Conservation (phyloP, 1,140 invertebrate species). For the Aplysia californica region DNA sequence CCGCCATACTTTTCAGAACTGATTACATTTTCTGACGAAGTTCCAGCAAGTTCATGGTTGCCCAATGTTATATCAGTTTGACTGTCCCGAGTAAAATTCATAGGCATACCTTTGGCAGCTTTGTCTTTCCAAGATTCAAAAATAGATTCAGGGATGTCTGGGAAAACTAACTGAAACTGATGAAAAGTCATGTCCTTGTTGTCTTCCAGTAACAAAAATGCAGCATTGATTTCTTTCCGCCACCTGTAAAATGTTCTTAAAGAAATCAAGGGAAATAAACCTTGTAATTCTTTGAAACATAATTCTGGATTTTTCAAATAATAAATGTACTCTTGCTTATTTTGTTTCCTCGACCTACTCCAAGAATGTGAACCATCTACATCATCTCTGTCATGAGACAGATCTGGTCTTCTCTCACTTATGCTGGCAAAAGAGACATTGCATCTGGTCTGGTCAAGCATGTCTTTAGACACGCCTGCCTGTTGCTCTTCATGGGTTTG, state of each 20-base stretch:
- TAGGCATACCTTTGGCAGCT: not conserved
- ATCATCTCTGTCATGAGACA: conserved; percentile 19
- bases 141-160: conserved; percentile 32
- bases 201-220: conserved; percentile 20
- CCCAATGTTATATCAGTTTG: too few species aligned
- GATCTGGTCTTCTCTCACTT: not conserved
- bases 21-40: not conserved
- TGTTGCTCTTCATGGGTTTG: not conserved
- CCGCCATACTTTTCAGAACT: too few species aligned
- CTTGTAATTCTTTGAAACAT: conserved; percentile 17
- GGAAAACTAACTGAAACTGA: conserved; percentile 25
- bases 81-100: not conserved
- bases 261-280: conserved; percentile 32
- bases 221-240: conserved; percentile 34
- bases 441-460: too few species aligned
- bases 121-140: conserved; percentile 32
- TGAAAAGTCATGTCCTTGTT: conserved; percentile 16
- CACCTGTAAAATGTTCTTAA: conserved; percentile 41
- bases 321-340: conserved; percentile 29
- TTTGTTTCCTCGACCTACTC: conserved; percentile 23
- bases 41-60: too few species aligned
- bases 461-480: too few species aligned
- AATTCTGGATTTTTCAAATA: conserved; percentile 23
- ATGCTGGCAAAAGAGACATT: too few species aligned
- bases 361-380: not conserved